These are phyloP conservation scores for Agapostemon virescens DNA, from an alignment of 2,888 invertebrate genomes.

Conservation along the genomic window DNA sequence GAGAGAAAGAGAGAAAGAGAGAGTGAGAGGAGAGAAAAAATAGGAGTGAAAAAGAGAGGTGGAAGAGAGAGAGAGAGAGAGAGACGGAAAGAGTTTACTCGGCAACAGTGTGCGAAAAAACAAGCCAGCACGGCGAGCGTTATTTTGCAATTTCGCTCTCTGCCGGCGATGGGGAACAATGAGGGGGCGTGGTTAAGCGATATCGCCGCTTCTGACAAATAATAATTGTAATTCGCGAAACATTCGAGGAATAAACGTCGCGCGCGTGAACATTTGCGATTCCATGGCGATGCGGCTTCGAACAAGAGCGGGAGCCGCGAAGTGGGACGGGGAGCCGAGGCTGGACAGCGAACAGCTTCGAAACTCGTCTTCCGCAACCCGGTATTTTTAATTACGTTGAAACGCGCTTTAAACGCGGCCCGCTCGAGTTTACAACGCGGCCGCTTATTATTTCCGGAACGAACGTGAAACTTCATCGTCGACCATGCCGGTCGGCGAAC, in stretches of 20 bases:
- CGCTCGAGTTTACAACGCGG: slow-evolving; percentile 34
- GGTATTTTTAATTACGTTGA: slow-evolving; percentile 54
- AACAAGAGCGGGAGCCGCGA: not conserved
- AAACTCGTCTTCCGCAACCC: slow-evolving; percentile 6
- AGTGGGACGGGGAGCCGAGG: not conserved
- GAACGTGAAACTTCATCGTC: slow-evolving; percentile 50
- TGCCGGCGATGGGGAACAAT: slow-evolving; percentile 18
- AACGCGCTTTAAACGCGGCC: slow-evolving; percentile 33
- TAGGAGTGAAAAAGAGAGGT: too few species aligned
- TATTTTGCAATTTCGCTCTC: slow-evolving; percentile 19
- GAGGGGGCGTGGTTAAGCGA: slow-evolving; percentile 27
- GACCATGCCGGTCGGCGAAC: slow-evolving; percentile 21
- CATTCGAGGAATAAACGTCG: slow-evolving; percentile 26
- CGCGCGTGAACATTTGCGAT: slow-evolving; percentile 26
- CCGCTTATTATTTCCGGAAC: slow-evolving; percentile 46
- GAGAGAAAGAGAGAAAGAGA: not conserved
- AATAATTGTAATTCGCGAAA: slow-evolving; percentile 33
- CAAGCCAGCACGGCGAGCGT: not conserved
- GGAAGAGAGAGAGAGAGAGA: not conserved
- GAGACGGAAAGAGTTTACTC: not conserved
- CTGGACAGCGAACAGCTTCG: not conserved
- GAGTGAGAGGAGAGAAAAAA: not conserved
- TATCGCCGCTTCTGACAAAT: slow-evolving; percentile 8
- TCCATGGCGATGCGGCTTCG: not conserved
- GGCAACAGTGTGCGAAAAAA: not conserved